These are phyloP conservation scores for Tyto alba DNA, from an alignment of 2,113 vertebrate genomes.

Conservation along the genomic window DNA sequence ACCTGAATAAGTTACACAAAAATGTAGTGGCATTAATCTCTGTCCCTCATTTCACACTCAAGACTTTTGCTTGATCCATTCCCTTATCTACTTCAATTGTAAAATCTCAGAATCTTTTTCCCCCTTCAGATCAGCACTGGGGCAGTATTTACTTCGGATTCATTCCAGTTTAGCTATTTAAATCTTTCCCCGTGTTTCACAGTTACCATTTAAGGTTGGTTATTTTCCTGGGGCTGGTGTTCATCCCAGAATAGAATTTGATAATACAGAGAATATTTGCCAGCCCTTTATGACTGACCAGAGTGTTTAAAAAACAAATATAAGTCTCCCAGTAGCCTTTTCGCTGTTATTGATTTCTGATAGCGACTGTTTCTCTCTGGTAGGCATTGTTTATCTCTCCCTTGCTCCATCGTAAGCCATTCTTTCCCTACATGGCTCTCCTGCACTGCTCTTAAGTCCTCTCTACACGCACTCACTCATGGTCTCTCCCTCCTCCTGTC, in stretches of 20 bases:
- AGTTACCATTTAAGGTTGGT: constrained; percentile 61
- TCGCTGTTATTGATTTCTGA: background rate
- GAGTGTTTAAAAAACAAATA: background rate
- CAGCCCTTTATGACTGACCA: constrained; percentile 6
- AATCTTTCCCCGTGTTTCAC: background rate
- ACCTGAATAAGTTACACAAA: background rate
- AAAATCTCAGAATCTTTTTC: background rate
- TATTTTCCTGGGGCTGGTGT: constrained; percentile 17
- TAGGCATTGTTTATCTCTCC: background rate
- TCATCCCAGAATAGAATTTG: constrained; percentile 42
- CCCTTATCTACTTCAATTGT: background rate
- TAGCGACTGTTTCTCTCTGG: background rate
- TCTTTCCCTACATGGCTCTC: constrained; percentile 7
- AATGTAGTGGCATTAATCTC: background rate
- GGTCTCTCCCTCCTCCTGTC: background rate
- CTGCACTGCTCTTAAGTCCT: background rate
- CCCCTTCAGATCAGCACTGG: background rate
- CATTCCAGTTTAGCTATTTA: constrained; percentile 45
- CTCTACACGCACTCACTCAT: background rate
- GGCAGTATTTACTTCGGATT: constrained; percentile 39
- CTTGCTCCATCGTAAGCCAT: background rate
- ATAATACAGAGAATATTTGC: constrained; percentile 36
- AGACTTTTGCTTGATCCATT: background rate
- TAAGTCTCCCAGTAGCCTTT: background rate
- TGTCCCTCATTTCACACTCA: background rate